Conservation (phyloP, 2,888 invertebrate species). For the Leptogaster cylindrica region DNA sequence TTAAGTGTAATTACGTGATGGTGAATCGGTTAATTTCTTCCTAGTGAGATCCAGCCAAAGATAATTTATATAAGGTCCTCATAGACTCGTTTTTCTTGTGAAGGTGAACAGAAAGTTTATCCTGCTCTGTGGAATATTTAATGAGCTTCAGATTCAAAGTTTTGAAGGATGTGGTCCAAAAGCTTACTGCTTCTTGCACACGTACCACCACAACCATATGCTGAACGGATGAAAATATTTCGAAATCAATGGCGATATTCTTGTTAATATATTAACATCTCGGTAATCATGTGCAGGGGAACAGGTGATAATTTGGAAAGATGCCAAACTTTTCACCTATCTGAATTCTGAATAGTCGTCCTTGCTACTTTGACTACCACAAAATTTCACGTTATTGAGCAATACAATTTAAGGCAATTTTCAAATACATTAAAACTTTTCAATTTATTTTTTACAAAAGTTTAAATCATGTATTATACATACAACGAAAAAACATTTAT, state of each 20-base stretch:
- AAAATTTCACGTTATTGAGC: background rate
- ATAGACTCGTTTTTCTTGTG: conserved; percentile 8
- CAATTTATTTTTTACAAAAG: background rate
- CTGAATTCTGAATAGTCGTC: background rate
- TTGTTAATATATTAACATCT: conserved; percentile 9
- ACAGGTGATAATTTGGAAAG: background rate
- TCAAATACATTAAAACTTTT: background rate
- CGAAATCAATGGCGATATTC: background rate
- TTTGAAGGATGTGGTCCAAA: conserved; percentile 8
- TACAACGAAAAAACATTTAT: background rate
- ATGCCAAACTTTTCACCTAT: background rate
- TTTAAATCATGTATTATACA: conserved; percentile 9
- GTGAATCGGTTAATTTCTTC: conserved; percentile 36
- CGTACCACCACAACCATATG: background rate
- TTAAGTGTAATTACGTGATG: conserved; percentile 42
- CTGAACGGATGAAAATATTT: background rate
- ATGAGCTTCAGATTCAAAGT: conserved; percentile 13
- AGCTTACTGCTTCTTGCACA: conserved; percentile 3
- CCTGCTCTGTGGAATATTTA: conserved; percentile 26
- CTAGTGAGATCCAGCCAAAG: background rate
- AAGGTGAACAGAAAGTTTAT: conserved; percentile 23
- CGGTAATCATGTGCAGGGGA: background rate
- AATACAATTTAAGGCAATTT: background rate
- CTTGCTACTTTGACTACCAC: background rate
- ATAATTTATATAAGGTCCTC: conserved; percentile 18